Percentiles rank a stretch among this genome's conserved stretches.
phyloP scores from a whole-genome alignment of 2,888 invertebrate species.

The Drosophila pseudotalamancana region DNA sequence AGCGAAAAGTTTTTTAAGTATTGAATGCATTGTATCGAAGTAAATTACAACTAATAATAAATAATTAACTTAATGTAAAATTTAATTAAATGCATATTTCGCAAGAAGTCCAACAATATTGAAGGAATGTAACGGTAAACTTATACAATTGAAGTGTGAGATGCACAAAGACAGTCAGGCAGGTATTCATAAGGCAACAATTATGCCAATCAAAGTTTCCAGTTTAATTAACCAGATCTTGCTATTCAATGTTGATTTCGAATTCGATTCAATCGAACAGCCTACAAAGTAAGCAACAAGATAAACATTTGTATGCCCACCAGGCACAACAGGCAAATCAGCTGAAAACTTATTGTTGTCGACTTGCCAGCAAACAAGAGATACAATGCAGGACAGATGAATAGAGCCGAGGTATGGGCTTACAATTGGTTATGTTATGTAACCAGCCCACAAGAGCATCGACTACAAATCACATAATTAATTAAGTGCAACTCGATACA shows the following conservation, averaged over 20 bases:
- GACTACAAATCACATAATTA: slow-evolving; percentile 34
- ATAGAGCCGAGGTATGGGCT: not conserved
- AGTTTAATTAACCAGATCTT: slow-evolving; percentile 19
- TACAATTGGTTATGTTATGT: slow-evolving; percentile 17
- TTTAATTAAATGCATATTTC: too few relatives aligned
- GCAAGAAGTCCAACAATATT: too few relatives aligned
- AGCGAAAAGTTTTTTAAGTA: too few relatives aligned
- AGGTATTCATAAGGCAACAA: too few relatives aligned
- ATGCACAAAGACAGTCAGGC: too few relatives aligned
- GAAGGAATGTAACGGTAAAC: too few relatives aligned
- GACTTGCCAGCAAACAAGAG: slow-evolving; percentile 3
- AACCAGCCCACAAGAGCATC: not conserved
- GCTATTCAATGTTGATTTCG: slow-evolving; percentile 14
- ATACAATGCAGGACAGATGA: not conserved
- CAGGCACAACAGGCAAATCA: slow-evolving; percentile 20
- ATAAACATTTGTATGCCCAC: slow-evolving; percentile 22
- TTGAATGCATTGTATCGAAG: too few relatives aligned
- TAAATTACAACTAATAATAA: too few relatives aligned
- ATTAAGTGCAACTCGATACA: slow-evolving; percentile 17
- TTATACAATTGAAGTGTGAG: too few relatives aligned
- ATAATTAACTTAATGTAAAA: too few relatives aligned
- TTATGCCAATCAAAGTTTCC: not conserved
- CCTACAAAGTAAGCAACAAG: slow-evolving; percentile 7
- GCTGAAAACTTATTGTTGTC: slow-evolving; percentile 22
- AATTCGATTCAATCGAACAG: not conserved